A percentile compares a stretch with the other conserved stretches of the same genome.
phyloP scores from a whole-genome alignment of 2,113 vertebrate genomes.

The Mus pahari region DNA sequence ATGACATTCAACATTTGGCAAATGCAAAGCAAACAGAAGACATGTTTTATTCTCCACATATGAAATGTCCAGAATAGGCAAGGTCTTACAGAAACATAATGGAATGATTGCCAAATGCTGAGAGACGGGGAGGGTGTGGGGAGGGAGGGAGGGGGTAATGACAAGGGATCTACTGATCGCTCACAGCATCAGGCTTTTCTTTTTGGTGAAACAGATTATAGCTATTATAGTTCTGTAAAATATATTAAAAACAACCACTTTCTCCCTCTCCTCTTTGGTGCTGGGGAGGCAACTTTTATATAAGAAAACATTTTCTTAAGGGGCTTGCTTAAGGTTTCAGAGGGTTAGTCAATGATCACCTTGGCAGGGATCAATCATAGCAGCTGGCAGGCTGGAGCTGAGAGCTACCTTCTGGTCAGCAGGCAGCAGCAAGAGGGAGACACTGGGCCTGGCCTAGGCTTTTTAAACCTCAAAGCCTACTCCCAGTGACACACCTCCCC shows the following conservation, averaged over 20 bases:
- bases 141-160: neutral
- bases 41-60: neutral
- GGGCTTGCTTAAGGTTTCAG: neutral
- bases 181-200: neutral
- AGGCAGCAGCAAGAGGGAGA: neutral
- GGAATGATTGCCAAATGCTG: neutral
- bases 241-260: neutral
- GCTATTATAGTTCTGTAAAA: neutral
- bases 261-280: neutral
- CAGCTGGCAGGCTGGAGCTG: neutral
- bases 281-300: too few relatives aligned
- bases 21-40: neutral
- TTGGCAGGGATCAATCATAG: neutral
- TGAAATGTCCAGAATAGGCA: neutral
- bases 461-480: neutral
- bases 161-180: rapidly evolving
- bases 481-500: neutral
- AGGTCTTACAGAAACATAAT: neutral
- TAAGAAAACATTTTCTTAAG: neutral
- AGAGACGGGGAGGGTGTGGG: too few relatives aligned
- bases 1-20: neutral
- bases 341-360: neutral
- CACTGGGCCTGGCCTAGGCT: neutral
- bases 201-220: neutral
- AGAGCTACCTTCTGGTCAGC: neutral